Evolutionary conservation across 2,888 invertebrate species (phyloP).

Genomic region (Lissonota sp.): DNA sequence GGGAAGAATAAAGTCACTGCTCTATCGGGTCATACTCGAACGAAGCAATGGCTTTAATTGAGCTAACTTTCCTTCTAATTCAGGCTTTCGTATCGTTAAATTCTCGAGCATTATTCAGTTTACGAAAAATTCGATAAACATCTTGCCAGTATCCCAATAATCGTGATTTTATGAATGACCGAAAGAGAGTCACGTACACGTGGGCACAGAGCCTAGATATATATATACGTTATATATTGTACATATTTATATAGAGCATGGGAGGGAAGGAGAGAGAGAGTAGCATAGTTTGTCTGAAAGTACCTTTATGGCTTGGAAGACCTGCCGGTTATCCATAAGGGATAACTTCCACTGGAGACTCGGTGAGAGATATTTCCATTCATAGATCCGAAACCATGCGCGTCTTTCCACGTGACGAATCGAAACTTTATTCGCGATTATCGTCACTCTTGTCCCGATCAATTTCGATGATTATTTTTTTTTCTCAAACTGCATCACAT

Average conservation of each 20-base stretch:
- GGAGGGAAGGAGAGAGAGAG: slow-evolving; percentile 67
- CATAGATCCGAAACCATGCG: slow-evolving; percentile 79
- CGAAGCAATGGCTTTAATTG: no score
- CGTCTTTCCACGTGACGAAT: slow-evolving; percentile 75
- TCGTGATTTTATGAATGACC: slow-evolving; percentile 77
- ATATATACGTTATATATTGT: slow-evolving; percentile 59
- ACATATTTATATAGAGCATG: no score
- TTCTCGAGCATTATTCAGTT: no score
- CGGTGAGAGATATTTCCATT: slow-evolving; percentile 80
- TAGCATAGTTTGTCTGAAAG: slow-evolving; percentile 70
- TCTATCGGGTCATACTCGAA: no score
- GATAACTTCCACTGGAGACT: slow-evolving; percentile 79
- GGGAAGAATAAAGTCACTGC: no score
- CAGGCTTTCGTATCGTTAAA: no score
- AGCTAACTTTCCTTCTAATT: no score
- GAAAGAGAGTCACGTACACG: slow-evolving; percentile 71
- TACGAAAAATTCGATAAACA: neutral
- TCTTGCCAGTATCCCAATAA: slow-evolving; percentile 3
- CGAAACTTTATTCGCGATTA: slow-evolving; percentile 16
- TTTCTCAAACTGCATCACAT: neutral
- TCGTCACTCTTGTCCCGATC: neutral
- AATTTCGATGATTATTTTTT: neutral
- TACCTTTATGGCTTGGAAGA: slow-evolving; percentile 83
- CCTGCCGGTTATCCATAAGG: slow-evolving; percentile 78
- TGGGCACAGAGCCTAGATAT: slow-evolving; percentile 50